These are phyloP conservation scores for Acleris sparsana DNA, from an alignment of 2,888 invertebrate genomes.

Conservation along the genomic window DNA sequence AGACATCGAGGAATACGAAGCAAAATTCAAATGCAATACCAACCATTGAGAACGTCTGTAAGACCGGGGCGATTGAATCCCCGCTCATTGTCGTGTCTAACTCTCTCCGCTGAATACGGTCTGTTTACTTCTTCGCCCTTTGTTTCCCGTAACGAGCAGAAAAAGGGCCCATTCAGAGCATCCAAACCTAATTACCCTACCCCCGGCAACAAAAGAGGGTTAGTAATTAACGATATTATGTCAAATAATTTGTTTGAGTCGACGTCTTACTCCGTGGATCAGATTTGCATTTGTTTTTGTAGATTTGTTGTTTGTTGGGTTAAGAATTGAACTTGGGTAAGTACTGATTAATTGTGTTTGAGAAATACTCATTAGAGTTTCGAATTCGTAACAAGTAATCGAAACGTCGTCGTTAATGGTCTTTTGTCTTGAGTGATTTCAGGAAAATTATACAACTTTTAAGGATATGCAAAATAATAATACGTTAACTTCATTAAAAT, in stretches of 20 bases:
- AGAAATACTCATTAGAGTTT: background rate
- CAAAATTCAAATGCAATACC: slow-evolving; percentile 18
- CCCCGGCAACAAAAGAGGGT: slow-evolving; percentile 77
- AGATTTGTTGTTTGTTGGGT: slow-evolving; percentile 3
- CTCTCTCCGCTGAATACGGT: slow-evolving; percentile 76
- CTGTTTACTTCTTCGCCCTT: slow-evolving; percentile 80
- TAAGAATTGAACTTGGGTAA: slow-evolving; percentile 5
- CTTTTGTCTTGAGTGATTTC: too few relatives aligned
- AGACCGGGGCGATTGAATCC: slow-evolving; percentile 52
- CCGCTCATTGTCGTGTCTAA: slow-evolving; percentile 69
- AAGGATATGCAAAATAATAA: too few relatives aligned
- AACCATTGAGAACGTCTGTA: slow-evolving; percentile 21
- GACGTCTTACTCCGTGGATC: slow-evolving; percentile 76
- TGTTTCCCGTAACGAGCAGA: slow-evolving; percentile 82
- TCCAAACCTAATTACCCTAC: slow-evolving; percentile 82
- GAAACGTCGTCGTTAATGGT: background rate
- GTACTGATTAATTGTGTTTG: slow-evolving; percentile 1
- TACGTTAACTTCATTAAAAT: too few relatives aligned
- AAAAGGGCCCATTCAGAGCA: slow-evolving; percentile 81
- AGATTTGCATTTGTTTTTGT: slow-evolving; percentile 65
- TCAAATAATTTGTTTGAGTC: slow-evolving; percentile 83
- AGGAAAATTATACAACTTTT: too few relatives aligned
- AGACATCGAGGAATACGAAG: background rate
- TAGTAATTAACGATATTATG: slow-evolving; percentile 84
- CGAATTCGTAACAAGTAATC: background rate